Percentiles rank a stretch among this genome's conserved stretches.
Evolutionary conservation across 2,113 vertebrate species (phyloP).

Genomic region (Pitta sordida): DNA sequence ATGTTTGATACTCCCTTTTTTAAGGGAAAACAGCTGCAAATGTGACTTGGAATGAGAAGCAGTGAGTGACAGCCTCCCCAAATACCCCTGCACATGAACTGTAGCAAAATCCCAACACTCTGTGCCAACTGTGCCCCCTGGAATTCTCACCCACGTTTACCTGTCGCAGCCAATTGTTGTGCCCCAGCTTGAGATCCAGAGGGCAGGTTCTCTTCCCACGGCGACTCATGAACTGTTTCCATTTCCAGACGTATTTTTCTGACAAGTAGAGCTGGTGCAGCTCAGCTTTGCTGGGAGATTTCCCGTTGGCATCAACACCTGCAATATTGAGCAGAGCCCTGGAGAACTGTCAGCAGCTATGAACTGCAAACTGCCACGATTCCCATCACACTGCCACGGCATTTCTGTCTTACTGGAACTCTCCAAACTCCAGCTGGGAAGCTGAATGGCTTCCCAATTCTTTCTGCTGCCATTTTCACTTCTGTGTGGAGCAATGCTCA

Average conservation of each 20-base stretch:
- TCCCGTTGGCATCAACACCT: constrained; percentile 81
- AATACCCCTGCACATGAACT: neutral
- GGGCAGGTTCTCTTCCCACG: constrained; percentile 84
- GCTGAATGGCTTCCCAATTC: neutral
- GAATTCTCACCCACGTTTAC: constrained; percentile 54
- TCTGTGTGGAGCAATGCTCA: neutral
- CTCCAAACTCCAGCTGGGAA: neutral
- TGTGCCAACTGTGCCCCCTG: neutral
- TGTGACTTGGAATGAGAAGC: neutral
- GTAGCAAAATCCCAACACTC: neutral
- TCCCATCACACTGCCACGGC: neutral
- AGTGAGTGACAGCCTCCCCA: neutral
- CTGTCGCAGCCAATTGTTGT: constrained; percentile 98
- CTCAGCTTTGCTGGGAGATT: constrained; percentile 86
- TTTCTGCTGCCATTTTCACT: neutral
- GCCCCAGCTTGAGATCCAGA: constrained; percentile 91
- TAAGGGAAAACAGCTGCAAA: neutral
- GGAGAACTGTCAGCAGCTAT: neutral
- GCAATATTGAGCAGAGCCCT: neutral
- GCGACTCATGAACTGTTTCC: constrained; percentile 92
- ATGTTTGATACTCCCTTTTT: neutral
- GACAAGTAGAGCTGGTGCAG: constrained; percentile 88
- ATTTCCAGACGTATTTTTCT: constrained; percentile 96
- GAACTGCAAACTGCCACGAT: neutral
- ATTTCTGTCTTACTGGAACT: neutral